These are phyloP conservation scores for Griposia aprilina DNA, from an alignment of 2,888 invertebrate species.

Conservation along the genomic window DNA sequence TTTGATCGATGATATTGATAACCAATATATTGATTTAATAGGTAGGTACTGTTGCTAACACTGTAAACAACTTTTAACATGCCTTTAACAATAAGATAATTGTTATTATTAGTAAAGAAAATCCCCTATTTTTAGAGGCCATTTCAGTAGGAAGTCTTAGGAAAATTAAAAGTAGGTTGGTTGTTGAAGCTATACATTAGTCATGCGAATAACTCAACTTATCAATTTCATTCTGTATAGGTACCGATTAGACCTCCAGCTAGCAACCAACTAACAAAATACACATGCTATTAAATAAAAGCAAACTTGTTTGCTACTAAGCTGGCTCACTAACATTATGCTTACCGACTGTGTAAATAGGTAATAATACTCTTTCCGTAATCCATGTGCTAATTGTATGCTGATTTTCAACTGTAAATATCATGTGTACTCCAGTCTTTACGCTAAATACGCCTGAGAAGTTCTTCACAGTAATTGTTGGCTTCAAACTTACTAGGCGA, in stretches of 20 bases:
- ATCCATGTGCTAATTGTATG: background rate
- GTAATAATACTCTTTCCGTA: background rate
- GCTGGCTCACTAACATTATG: background rate
- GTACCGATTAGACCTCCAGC: background rate
- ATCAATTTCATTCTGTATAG: background rate
- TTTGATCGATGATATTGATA: slow-evolving; percentile 48
- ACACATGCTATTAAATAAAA: background rate
- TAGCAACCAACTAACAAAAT: background rate
- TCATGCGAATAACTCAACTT: background rate
- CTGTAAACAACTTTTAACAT: slow-evolving; percentile 41
- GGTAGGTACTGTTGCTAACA: slow-evolving; percentile 7
- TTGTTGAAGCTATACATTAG: background rate
- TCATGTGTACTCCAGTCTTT: too few relatives aligned
- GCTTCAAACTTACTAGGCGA: slow-evolving; percentile 3
- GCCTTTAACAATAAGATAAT: slow-evolving; percentile 38
- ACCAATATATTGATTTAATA: slow-evolving; percentile 46
- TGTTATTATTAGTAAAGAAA: slow-evolving; percentile 11
- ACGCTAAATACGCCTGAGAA: background rate
- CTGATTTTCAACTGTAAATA: background rate
- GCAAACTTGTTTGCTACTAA: background rate
- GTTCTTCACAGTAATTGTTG: slow-evolving; percentile 6
- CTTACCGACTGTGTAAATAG: background rate
- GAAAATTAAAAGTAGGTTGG: background rate
- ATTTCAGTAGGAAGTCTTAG: background rate
- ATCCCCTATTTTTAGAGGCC: background rate